Conservation (phyloP, 2,888 invertebrate genomes). For the Machimus rusticus region DNA sequence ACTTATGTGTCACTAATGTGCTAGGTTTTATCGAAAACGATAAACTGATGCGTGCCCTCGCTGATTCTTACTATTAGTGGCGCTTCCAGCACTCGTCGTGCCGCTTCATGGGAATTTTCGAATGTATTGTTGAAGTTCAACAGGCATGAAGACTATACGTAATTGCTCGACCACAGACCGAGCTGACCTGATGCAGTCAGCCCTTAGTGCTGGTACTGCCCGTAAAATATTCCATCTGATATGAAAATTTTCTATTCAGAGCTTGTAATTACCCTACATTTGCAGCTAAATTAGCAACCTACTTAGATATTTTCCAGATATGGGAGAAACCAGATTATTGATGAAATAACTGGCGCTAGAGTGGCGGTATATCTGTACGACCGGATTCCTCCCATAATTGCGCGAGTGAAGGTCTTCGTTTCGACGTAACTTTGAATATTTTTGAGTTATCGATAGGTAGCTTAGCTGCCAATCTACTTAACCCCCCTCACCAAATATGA, state of each 20-base stretch:
- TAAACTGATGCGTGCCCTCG: background rate
- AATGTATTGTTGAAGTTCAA: constrained; percentile 22
- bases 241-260: constrained; percentile 19
- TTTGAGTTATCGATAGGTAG: background rate
- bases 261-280: constrained; percentile 22
- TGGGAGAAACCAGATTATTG: constrained; percentile 7
- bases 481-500: background rate
- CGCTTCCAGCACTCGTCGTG: background rate
- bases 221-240: constrained; percentile 9
- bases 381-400: background rate
- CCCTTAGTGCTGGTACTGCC: background rate
- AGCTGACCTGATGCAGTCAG: background rate
- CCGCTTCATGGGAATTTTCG: background rate
- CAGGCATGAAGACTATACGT: background rate
- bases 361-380: background rate
- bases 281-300: constrained; percentile 3
- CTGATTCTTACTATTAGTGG: background rate
- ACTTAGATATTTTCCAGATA: constrained; percentile 32
- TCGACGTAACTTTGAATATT: background rate
- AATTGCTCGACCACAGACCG: background rate
- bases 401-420: background rate
- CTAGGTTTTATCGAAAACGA: background rate
- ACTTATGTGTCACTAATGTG: background rate
- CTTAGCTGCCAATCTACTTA: background rate
- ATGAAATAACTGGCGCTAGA: background rate